Evolutionary conservation across 2,113 vertebrate genomes (phyloP).

Genomic region (Physeter macrocephalus): DNA sequence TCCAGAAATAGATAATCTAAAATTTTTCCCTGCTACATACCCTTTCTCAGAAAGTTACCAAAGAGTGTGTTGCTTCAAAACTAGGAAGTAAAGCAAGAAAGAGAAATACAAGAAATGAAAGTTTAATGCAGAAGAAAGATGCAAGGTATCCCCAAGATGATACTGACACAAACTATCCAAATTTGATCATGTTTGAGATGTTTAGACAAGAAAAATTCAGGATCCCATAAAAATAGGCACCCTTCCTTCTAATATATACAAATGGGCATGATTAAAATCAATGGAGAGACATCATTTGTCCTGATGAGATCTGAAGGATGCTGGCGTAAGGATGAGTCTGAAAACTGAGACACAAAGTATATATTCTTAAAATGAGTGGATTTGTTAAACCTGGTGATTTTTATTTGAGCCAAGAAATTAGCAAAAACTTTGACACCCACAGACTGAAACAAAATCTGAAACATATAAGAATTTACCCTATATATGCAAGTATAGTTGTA

Average conservation of each 20-base stretch:
- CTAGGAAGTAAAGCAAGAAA: not conserved
- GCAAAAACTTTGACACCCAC: not conserved
- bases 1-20: not conserved
- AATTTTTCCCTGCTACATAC: not conserved
- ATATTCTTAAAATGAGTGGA: not conserved
- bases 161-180: not conserved
- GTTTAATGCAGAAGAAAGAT: not conserved
- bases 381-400: not conserved
- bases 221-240: not conserved
- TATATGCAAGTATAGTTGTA: not conserved
- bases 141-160: not conserved
- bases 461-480: not conserved
- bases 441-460: not conserved
- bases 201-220: not conserved
- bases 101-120: not conserved
- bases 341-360: not conserved
- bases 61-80: not conserved
- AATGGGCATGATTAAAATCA: not conserved
- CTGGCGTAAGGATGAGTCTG: not conserved
- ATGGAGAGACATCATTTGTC: not conserved
- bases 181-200: not conserved
- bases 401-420: not conserved
- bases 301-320: not conserved
- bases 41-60: not conserved
- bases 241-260: not conserved